Evolutionary conservation across 2,113 vertebrate species (phyloP).

Genomic region (Poecilia latipinna): DNA sequence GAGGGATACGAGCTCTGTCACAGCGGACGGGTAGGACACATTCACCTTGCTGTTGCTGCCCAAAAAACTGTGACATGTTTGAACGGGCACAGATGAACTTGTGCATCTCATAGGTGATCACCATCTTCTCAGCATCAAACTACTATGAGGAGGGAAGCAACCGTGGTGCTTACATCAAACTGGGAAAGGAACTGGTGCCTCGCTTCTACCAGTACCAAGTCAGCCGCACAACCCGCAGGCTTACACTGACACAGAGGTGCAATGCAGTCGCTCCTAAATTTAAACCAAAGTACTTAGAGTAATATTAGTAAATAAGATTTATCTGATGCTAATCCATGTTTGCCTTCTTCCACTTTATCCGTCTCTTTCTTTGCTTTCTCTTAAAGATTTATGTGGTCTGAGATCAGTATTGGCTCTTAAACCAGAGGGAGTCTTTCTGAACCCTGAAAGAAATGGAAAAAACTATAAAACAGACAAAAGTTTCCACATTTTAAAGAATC

Average conservation of each 20-base stretch:
- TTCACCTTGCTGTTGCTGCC: not conserved
- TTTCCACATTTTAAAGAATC: too few relatives aligned
- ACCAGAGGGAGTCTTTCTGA: too few relatives aligned
- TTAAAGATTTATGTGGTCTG: not conserved
- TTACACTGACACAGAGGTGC: slow-evolving; percentile 88
- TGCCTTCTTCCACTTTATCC: not conserved
- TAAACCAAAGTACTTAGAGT: too few relatives aligned
- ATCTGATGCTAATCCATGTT: not conserved
- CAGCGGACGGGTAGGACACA: slow-evolving; percentile 84
- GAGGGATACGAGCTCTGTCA: slow-evolving; percentile 95
- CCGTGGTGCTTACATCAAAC: slow-evolving; percentile 91
- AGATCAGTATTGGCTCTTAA: too few relatives aligned
- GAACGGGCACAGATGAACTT: not conserved
- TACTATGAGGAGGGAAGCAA: slow-evolving; percentile 98
- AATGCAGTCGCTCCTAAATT: not conserved
- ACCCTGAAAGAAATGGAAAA: too few relatives aligned
- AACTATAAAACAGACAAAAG: too few relatives aligned
- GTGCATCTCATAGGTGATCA: slow-evolving; percentile 85
- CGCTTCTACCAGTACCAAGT: slow-evolving; percentile 94
- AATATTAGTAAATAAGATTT: not conserved
- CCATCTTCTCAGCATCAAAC: slow-evolving; percentile 97
- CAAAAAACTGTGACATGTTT: not conserved
- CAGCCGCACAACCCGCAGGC: slow-evolving; percentile 80
- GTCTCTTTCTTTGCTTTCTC: not conserved
- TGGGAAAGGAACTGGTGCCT: slow-evolving; percentile 82